Evolutionary conservation across 2,888 invertebrate genomes (phyloP).

Genomic region (Pristionchus mayeri): DNA sequence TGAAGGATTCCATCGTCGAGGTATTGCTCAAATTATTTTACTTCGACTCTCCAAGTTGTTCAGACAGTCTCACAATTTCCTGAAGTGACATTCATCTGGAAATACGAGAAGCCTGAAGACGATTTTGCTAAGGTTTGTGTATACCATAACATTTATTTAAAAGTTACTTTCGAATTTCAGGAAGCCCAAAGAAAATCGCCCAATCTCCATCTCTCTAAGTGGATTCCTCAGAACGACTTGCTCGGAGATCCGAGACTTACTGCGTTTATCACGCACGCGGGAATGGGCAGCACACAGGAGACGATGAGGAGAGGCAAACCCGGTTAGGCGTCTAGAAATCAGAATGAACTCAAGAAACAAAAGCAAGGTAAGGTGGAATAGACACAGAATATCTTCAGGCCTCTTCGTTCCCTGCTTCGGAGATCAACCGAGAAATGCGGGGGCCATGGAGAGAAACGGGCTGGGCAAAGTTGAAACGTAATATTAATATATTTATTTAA

Average conservation of each 20-base stretch:
- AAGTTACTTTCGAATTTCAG: not conserved
- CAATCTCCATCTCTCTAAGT: not conserved
- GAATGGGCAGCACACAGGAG: not conserved
- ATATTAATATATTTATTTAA: no score
- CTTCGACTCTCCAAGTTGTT: not conserved
- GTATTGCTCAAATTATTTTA: not conserved
- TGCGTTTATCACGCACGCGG: not conserved
- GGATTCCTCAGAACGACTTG: slow-evolving; percentile 46
- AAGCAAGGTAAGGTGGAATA: no score
- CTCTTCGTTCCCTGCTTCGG: not conserved
- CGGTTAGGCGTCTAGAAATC: no score
- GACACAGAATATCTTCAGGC: not conserved
- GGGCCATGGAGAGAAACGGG: not conserved
- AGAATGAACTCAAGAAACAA: no score
- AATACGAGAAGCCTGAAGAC: not conserved
- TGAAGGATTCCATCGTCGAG: not conserved
- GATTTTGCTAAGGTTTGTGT: not conserved
- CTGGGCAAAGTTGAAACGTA: not conserved
- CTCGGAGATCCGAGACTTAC: not conserved
- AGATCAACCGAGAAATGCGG: not conserved
- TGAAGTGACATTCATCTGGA: slow-evolving; percentile 9
- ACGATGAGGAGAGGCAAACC: not conserved
- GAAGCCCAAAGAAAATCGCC: not conserved
- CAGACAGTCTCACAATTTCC: not conserved
- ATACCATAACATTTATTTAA: no score